Conservation (phyloP, 2,797 vertebrate genomes). For the Acestrorhynchus altus region DNA sequence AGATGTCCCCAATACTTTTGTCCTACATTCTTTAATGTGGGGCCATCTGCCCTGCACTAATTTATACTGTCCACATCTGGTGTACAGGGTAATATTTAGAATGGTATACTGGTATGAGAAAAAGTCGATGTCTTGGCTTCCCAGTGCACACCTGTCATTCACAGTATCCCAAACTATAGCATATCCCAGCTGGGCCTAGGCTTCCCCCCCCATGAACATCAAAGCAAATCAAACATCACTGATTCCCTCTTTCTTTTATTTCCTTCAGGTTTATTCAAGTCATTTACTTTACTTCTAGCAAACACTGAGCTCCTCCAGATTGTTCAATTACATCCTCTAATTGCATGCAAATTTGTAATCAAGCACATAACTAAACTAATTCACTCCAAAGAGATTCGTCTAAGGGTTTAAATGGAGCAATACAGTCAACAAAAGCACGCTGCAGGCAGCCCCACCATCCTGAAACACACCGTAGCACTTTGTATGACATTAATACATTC, state of each 20-base stretch:
- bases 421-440: background rate
- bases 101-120: too few species aligned
- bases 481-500: slow-evolving; percentile 19
- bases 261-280: slow-evolving; percentile 30
- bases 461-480: background rate
- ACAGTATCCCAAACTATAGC: background rate
- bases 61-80: too few species aligned
- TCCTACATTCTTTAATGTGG: too few species aligned
- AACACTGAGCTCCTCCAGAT: slow-evolving; percentile 35
- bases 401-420: slow-evolving; percentile 7
- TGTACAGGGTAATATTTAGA: too few species aligned
- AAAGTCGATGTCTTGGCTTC: too few species aligned
- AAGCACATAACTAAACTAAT: slow-evolving; percentile 47
- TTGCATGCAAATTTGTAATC: slow-evolving; percentile 54
- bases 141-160: too few species aligned
- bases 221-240: background rate
- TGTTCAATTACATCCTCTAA: slow-evolving; percentile 52
- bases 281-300: slow-evolving; percentile 32
- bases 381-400: slow-evolving; percentile 42
- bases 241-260: slow-evolving; percentile 4
- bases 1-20: too few species aligned
- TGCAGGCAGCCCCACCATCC: background rate
- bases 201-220: too few species aligned
- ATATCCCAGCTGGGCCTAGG: too few species aligned
- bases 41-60: too few species aligned